A percentile compares a stretch with the other conserved stretches of the same genome.
These are phyloP conservation scores for Cyprinodon brontotheroides DNA, from an alignment of 2,113 vertebrate species.

Conservation along the genomic window DNA sequence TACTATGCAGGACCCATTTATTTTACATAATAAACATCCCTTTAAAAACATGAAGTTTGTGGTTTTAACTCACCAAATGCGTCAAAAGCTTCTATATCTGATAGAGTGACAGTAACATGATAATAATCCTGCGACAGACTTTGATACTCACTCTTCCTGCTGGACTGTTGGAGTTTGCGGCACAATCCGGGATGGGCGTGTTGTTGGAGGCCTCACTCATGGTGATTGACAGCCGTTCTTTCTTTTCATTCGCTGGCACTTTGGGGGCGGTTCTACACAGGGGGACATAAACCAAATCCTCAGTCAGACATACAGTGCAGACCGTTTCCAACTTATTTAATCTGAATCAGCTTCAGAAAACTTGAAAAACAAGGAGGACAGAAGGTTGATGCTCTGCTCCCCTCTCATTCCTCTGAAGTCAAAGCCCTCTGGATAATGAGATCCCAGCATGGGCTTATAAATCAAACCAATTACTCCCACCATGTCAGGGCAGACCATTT, in stretches of 20 bases:
- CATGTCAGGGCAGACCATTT: slow-evolving; percentile 48
- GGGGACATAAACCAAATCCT: slow-evolving; percentile 22
- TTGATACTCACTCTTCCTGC: slow-evolving; percentile 85
- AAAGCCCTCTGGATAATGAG: slow-evolving; percentile 56
- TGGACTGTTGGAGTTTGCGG: slow-evolving; percentile 86
- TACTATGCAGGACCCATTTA: neutral
- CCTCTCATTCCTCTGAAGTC: slow-evolving; percentile 33
- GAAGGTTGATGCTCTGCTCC: slow-evolving; percentile 26
- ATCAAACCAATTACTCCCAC: slow-evolving; percentile 63
- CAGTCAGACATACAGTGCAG: slow-evolving; percentile 17
- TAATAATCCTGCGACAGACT: neutral
- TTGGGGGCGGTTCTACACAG: slow-evolving; percentile 84
- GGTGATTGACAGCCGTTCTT: slow-evolving; percentile 87
- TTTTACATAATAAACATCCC: neutral
- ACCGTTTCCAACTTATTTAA: slow-evolving; percentile 6
- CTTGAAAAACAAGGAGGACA: slow-evolving; percentile 4
- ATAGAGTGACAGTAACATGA: neutral
- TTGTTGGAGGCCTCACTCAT: slow-evolving; percentile 92
- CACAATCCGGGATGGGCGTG: slow-evolving; percentile 84
- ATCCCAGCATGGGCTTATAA: slow-evolving; percentile 54
- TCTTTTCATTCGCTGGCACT: slow-evolving; percentile 90
- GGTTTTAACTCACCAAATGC: neutral
- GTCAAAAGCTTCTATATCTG: neutral
- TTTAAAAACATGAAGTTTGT: neutral
- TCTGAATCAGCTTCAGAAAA: slow-evolving; percentile 21